A percentile compares a stretch with the other conserved stretches of the same genome.
Conservation (phyloP, 2,888 invertebrate genomes). For the Dinocampus coccinellae region DNA sequence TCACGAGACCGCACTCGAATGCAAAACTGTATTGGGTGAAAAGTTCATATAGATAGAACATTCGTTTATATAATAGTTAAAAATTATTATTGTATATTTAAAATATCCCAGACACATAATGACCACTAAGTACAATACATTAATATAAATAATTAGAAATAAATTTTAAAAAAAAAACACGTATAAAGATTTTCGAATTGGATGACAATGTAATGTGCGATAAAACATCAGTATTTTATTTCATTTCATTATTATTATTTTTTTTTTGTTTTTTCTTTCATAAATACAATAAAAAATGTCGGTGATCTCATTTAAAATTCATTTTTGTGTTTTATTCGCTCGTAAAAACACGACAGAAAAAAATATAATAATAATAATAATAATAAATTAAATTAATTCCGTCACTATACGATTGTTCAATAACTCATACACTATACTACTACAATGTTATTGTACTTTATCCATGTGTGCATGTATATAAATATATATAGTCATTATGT, state of each 20-base stretch:
- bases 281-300: too few species aligned
- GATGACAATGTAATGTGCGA: background rate
- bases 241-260: too few species aligned
- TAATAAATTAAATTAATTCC: background rate
- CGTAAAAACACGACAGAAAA: constrained; percentile 18
- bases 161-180: background rate
- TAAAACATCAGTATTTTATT: constrained; percentile 10
- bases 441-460: background rate
- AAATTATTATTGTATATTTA: background rate
- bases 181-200: background rate
- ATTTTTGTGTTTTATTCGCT: constrained; percentile 36
- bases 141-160: constrained; percentile 2
- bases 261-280: too few species aligned
- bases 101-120: background rate
- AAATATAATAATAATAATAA: too few species aligned
- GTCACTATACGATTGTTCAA: background rate
- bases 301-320: constrained; percentile 54
- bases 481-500: constrained; percentile 10
- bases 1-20: background rate
- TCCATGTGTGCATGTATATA: background rate
- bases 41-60: background rate
- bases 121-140: background rate
- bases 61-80: background rate
- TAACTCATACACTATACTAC: background rate
- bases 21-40: background rate